Percentiles rank a stretch among this genome's conserved stretches.
phyloP scores from a whole-genome alignment of 2,113 vertebrate species.

The Verasper variegatus region DNA sequence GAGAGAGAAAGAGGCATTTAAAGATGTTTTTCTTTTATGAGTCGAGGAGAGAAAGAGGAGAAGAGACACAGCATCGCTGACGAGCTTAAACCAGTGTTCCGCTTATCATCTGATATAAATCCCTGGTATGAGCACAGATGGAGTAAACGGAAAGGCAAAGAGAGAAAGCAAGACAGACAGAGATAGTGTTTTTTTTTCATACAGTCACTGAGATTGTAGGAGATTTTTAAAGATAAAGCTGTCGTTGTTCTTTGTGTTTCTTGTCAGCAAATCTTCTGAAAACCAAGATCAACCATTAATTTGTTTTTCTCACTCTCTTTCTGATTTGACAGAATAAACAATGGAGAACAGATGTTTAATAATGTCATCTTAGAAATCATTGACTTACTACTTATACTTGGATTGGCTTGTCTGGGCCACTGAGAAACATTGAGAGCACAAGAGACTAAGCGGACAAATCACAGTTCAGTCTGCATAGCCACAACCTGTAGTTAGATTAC shows the following conservation, averaged over 20 bases:
- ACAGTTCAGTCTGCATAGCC: too few species aligned
- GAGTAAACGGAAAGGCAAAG: constrained; percentile 27
- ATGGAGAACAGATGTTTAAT: too few species aligned
- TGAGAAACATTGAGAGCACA: too few species aligned
- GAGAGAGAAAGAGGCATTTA: constrained; percentile 46
- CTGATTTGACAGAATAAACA: too few species aligned
- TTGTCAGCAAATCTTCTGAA: not conserved
- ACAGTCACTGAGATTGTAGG: not conserved
- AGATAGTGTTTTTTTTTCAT: constrained; percentile 18
- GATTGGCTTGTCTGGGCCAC: too few species aligned
- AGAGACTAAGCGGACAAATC: too few species aligned
- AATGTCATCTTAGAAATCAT: too few species aligned
- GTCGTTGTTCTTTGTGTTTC: not conserved
- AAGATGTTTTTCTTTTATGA: constrained; percentile 50
- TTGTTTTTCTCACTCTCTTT: not conserved
- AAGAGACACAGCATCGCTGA: constrained; percentile 28
- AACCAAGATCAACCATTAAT: too few species aligned
- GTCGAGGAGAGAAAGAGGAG: constrained; percentile 15
- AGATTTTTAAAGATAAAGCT: not conserved
- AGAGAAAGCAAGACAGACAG: not conserved
- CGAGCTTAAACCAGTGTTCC: constrained; percentile 27
- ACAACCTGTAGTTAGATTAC: too few species aligned
- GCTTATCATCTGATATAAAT: constrained; percentile 40
- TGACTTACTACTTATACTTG: too few species aligned
- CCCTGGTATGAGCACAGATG: constrained; percentile 17